Evolutionary conservation across 2,888 invertebrate genomes (phyloP), one percentile per base, ranked within the genome.

Genomic region (Eubasilissa splendida): DNA sequence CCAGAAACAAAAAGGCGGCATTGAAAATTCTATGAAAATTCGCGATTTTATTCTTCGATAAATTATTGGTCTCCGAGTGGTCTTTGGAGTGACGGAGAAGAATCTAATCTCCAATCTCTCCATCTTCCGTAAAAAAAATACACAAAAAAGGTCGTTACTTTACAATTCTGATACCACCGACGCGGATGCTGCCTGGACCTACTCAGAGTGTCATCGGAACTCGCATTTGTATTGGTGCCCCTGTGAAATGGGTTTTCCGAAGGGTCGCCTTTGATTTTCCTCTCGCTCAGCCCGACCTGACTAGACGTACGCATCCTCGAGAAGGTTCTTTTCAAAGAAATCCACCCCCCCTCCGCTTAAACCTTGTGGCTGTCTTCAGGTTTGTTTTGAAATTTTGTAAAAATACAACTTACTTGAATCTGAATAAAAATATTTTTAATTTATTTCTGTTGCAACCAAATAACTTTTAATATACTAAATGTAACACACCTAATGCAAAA

Each of bases 101-200:
- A 42, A 78, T 60, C 78, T 71, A 14, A 50, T 71, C 31, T 71
- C 71, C 78, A 78, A 78, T 78, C 78, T 71, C 71, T 63, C 60
- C 71, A 71, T 71, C 71, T 63, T 71, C 68, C 54, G 31, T 53
- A 33, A 60, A 71, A 77, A 78, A 78, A 71, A 71, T 78, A 78
- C 74, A 77, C 74, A 81, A 77, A 81, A 73, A 66, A 81, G 74
- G 77, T 81, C 77, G 73, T 80, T 71, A 80, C 80, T 80, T 80
- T 77, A 80, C 80, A 80, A 77, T 80, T 77, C 77, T 77, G 77
- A 80, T 80, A 70, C 76, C 76, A 54, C 80, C 53, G 54, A 42
- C 56, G 54, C 59, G 68, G 68, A 52, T 53, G 76, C 33, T 76
- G 31, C 14, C 12, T 3, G 63, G 33, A 9, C 8, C 9, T 59